A percentile compares a stretch with the other conserved stretches of the same genome.
Evolutionary conservation across 1,140 invertebrate species (phyloP).

Genomic region (Drosophila nigromelanica): DNA sequence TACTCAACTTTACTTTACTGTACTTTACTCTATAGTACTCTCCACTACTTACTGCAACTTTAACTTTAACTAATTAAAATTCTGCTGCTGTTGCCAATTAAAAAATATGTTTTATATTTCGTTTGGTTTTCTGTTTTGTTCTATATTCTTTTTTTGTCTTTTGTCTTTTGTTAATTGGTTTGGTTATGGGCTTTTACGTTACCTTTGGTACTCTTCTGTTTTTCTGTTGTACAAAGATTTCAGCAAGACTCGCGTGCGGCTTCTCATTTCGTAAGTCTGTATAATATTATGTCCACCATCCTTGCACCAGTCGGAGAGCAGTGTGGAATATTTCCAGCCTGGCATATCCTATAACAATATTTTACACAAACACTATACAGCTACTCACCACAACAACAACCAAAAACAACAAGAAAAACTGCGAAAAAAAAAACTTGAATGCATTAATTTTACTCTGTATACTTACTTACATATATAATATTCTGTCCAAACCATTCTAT

Average conservation of each 20-base stretch:
- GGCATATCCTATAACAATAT: slow-evolving; percentile 13
- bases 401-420: slow-evolving; percentile 16
- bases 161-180: slow-evolving; percentile 11
- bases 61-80: slow-evolving; percentile 20
- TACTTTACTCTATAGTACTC: slow-evolving; percentile 29
- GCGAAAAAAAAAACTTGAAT: slow-evolving; percentile 50
- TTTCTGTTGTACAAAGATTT: slow-evolving; percentile 73
- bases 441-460: slow-evolving; percentile 38
- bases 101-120: slow-evolving; percentile 41
- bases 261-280: slow-evolving; percentile 49
- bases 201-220: slow-evolving; percentile 30
- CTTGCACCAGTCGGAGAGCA: slow-evolving; percentile 13
- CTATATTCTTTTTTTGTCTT: not conserved
- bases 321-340: not conserved
- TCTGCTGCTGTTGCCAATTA: slow-evolving; percentile 49
- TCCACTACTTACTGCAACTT: slow-evolving; percentile 24
- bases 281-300: slow-evolving; percentile 22
- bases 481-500: slow-evolving; percentile 27
- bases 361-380: slow-evolving; percentile 28
- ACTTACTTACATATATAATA: not conserved
- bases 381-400: slow-evolving; percentile 21
- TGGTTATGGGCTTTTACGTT: slow-evolving; percentile 30
- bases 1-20: slow-evolving; percentile 18
- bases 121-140: slow-evolving; percentile 28
- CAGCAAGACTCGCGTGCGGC: slow-evolving; percentile 51